phyloP scores from a whole-genome alignment of 2,888 invertebrate genomes.

The Malacosoma neustria region DNA sequence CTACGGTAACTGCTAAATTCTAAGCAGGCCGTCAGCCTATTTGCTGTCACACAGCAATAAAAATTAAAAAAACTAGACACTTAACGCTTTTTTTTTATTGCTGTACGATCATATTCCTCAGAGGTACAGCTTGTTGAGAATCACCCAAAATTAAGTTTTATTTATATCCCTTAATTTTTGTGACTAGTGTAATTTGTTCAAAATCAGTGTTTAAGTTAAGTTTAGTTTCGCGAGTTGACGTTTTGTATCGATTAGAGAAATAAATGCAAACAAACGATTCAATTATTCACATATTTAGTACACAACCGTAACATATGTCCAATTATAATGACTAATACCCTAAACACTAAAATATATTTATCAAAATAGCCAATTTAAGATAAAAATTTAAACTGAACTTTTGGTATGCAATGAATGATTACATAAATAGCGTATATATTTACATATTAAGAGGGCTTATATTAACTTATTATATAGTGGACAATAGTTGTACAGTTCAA shows the following conservation, averaged over 20 bases:
- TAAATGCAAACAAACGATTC: constrained; percentile 47
- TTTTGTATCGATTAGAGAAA: constrained; percentile 12
- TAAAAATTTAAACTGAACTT: constrained; percentile 37
- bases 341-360: constrained; percentile 32
- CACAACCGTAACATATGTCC: constrained; percentile 40
- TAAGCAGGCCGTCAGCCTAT: too few relatives aligned
- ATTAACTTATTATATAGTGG: constrained; percentile 35
- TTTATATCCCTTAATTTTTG: too few relatives aligned
- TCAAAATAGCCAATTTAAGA: constrained; percentile 41
- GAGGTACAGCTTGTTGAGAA: too few relatives aligned
- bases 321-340: constrained; percentile 16
- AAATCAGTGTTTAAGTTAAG: too few relatives aligned
- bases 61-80: too few relatives aligned
- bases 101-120: too few relatives aligned
- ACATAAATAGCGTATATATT: constrained; percentile 39
- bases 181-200: too few relatives aligned
- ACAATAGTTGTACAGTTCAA: constrained; percentile 39
- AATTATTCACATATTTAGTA: constrained; percentile 32
- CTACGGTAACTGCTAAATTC: too few relatives aligned
- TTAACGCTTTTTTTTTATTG: too few relatives aligned
- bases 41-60: too few relatives aligned
- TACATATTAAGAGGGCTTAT: constrained; percentile 34
- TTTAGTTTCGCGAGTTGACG: constrained; percentile 5
- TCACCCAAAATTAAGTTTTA: too few relatives aligned
- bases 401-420: constrained; percentile 37